These are phyloP conservation scores for Panurus biarmicus DNA, from an alignment of 2,113 vertebrate species.

Conservation along the genomic window DNA sequence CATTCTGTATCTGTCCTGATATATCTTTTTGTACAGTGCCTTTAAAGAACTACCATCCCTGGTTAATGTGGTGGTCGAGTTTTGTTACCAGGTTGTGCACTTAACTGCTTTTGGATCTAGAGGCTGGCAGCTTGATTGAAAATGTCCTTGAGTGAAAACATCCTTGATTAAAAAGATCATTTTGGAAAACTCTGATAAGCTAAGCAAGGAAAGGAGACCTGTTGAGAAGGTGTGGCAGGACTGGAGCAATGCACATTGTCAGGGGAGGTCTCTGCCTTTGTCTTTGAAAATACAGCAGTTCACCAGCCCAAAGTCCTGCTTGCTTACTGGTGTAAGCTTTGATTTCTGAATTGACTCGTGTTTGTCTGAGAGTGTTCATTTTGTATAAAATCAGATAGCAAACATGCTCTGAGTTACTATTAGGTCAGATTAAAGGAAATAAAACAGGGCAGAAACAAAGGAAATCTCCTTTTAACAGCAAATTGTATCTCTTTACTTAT, in stretches of 20 bases:
- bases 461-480: neutral
- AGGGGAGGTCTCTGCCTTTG: neutral
- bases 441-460: neutral
- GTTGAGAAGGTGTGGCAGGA: neutral
- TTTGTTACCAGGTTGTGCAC: neutral
- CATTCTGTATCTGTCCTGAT: neutral
- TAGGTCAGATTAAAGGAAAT: neutral
- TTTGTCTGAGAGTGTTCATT: neutral
- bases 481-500: neutral
- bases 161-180: neutral
- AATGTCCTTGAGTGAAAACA: neutral
- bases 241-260: neutral
- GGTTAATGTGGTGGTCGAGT: accelerated
- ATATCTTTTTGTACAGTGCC: neutral
- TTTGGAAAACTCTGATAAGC: neutral
- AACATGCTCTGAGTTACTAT: neutral
- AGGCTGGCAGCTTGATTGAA: neutral
- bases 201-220: neutral
- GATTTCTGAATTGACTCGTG: neutral
- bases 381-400: neutral
- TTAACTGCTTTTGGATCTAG: neutral
- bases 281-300: neutral
- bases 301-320: neutral
- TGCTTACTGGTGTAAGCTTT: neutral
- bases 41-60: neutral